Conservation (phyloP, 2,113 vertebrate genomes). For the Lepisosteus osseus region DNA sequence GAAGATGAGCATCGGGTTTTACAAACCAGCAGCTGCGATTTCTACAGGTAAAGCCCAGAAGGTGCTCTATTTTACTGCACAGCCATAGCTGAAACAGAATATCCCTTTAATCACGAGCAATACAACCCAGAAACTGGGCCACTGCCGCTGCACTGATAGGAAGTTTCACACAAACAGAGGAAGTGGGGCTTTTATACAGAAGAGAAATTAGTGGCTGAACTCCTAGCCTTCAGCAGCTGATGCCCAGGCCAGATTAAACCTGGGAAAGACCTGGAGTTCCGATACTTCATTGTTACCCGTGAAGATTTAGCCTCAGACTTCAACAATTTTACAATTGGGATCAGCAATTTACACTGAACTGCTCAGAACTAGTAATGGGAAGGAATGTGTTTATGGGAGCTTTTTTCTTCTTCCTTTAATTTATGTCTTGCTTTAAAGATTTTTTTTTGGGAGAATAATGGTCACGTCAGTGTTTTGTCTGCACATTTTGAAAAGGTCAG, state of each 20-base stretch:
- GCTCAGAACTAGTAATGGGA: background rate
- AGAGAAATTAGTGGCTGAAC: conserved; percentile 65
- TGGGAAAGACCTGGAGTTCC: conserved; percentile 70
- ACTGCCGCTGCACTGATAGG: conserved; percentile 64
- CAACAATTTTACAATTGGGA: background rate
- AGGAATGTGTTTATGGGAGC: background rate
- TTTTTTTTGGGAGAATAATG: background rate
- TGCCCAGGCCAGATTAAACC: conserved; percentile 78
- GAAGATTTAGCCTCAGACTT: conserved; percentile 41
- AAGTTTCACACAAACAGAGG: conserved; percentile 80
- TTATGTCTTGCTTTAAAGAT: background rate
- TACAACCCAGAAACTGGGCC: conserved; percentile 13
- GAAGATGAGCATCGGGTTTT: no score
- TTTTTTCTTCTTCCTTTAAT: background rate
- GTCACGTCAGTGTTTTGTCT: conserved; percentile 65
- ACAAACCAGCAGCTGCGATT: no score
- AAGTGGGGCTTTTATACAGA: conserved; percentile 63
- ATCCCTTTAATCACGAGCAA: background rate
- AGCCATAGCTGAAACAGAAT: background rate
- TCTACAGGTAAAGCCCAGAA: no score
- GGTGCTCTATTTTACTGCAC: background rate
- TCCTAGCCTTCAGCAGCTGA: conserved; percentile 61
- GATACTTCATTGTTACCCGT: conserved; percentile 73
- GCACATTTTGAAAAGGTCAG: conserved; percentile 63
- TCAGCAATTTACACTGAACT: background rate